phyloP scores from a whole-genome alignment of 2,797 vertebrate genomes.

The Luscinia luscinia region DNA sequence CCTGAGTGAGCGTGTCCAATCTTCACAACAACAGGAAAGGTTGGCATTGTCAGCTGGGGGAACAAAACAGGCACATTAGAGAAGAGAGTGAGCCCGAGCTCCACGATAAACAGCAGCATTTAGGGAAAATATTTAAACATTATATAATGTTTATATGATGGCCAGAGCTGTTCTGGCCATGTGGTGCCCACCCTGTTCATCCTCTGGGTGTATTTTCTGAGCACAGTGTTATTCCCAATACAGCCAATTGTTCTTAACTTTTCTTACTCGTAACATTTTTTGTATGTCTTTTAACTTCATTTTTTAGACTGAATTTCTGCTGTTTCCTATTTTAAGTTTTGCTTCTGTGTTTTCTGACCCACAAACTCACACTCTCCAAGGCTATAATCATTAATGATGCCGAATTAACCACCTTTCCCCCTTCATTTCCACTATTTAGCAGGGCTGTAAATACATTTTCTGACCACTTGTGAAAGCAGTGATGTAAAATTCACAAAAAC shows the following conservation, averaged over 20 bases:
- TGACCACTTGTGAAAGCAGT: neutral
- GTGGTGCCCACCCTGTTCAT: too few relatives aligned
- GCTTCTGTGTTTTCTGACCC: neutral
- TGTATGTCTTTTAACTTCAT: neutral
- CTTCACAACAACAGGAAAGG: slow-evolving; percentile 97
- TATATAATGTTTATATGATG: neutral
- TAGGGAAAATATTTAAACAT: neutral
- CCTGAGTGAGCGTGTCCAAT: slow-evolving; percentile 98
- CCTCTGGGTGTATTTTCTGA: neutral
- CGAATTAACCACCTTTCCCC: neutral
- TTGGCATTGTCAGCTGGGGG: slow-evolving; percentile 91
- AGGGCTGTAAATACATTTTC: neutral
- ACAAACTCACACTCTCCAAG: neutral
- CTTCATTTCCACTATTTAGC: neutral
- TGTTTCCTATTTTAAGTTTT: neutral
- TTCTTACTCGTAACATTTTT: neutral
- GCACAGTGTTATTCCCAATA: fast-evolving
- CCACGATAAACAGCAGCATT: neutral
- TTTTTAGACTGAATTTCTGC: neutral
- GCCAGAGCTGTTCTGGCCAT: neutral
- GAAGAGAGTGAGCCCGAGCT: neutral
- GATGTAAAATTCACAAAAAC: neutral
- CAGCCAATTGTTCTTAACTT: neutral
- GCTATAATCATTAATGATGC: neutral
- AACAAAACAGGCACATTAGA: slow-evolving; percentile 49